phyloP scores from a whole-genome alignment of 2,113 vertebrate genomes.

The Lagopus leucura region DNA sequence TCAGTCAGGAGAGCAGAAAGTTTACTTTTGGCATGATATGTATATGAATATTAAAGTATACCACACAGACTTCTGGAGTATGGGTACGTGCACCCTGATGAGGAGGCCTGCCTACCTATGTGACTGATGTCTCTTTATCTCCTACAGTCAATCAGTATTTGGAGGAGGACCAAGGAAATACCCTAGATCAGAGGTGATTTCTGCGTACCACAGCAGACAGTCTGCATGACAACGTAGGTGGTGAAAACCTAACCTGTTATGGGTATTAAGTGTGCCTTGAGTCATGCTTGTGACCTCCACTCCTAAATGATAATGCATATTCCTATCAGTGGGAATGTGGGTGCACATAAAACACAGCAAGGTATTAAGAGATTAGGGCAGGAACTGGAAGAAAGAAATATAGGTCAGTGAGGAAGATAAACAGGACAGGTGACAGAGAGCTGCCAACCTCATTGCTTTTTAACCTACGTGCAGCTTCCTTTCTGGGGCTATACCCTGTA shows the following conservation, averaged over 20 bases:
- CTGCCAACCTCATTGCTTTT: neutral
- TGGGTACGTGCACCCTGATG: neutral
- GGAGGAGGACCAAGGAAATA: neutral
- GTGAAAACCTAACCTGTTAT: neutral
- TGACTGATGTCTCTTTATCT: neutral
- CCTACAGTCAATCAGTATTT: neutral
- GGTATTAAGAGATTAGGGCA: neutral
- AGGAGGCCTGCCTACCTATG: neutral
- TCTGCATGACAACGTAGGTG: neutral
- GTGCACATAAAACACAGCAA: neutral
- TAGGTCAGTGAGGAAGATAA: neutral
- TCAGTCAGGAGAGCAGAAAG: neutral
- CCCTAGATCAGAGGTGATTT: neutral
- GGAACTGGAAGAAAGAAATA: neutral
- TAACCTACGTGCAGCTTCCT: neutral
- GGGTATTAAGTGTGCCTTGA: neutral
- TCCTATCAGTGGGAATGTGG: neutral
- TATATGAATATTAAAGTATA: neutral
- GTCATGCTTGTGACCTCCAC: neutral
- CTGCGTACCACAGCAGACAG: neutral
- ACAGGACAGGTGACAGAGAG: neutral
- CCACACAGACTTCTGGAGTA: neutral
- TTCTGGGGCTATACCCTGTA: accelerated
- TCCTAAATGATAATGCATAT: neutral
- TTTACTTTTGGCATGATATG: neutral